Evolutionary conservation across 2,888 invertebrate species (phyloP).

Genomic region (Gryllus longicercus): DNA sequence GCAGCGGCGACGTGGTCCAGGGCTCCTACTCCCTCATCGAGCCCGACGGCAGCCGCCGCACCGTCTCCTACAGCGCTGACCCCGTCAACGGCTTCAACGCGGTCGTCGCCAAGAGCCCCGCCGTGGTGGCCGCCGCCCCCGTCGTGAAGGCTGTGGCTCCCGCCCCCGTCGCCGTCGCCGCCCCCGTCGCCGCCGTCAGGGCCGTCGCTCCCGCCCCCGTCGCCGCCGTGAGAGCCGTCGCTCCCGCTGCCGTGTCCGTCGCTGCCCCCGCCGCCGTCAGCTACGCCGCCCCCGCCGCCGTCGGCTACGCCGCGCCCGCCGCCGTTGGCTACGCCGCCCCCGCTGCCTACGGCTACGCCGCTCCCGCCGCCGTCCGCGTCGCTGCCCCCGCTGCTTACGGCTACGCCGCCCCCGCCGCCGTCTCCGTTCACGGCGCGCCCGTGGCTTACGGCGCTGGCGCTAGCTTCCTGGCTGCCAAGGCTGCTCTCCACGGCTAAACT

Average conservation of each 20-base stretch:
- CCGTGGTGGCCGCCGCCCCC: slow-evolving; percentile 29
- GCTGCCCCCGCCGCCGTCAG: slow-evolving; percentile 27
- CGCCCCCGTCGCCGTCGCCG: not conserved
- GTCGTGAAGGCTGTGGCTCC: slow-evolving; percentile 28
- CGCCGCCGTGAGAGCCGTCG: slow-evolving; percentile 25
- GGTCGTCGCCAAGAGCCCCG: slow-evolving; percentile 31
- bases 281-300: slow-evolving; percentile 30
- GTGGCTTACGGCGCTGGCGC: too few species aligned
- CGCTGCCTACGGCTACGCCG: slow-evolving; percentile 41
- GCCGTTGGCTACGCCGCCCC: slow-evolving; percentile 22
- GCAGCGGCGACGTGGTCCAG: slow-evolving; percentile 27
- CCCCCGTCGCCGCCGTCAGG: slow-evolving; percentile 29
- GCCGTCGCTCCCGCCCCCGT: slow-evolving; percentile 26
- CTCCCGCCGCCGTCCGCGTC: too few species aligned
- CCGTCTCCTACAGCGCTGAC: slow-evolving; percentile 24
- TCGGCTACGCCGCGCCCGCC: slow-evolving; percentile 44
- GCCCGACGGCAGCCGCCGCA: slow-evolving; percentile 24
- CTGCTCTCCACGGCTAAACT: slow-evolving; percentile 32
- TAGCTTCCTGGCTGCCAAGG: slow-evolving; percentile 31
- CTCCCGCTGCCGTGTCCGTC: slow-evolving; percentile 8
- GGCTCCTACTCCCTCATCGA: slow-evolving; percentile 27
- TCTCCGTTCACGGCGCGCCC: slow-evolving; percentile 36
- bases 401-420: slow-evolving; percentile 32
- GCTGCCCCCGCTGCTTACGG: slow-evolving; percentile 42
- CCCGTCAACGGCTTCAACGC: slow-evolving; percentile 33